Evolutionary conservation across 2,888 invertebrate species (phyloP), one percentile per base, ranked within the genome.

Genomic region (Conomelus anceps): DNA sequence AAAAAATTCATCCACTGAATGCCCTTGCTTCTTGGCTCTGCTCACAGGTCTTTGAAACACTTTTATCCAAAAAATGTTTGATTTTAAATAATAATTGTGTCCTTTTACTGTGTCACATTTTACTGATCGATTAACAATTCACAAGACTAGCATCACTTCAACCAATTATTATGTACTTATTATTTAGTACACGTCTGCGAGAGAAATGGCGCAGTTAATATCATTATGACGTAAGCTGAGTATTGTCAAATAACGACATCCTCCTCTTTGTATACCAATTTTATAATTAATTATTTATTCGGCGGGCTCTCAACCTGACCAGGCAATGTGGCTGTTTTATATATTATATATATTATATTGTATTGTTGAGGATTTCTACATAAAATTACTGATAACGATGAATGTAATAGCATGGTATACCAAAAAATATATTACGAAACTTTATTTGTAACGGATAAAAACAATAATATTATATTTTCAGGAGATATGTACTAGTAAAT

Each of bases 1-100:
- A 85, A 86, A 11, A 86, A 86, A 86, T 23, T 86, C 29, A 86
- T 20, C n/a, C 22, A 86, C 29, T 86, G 29, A 86, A 86, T 86
- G 24, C 85, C 88, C 88, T 88, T 85, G 88, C 88, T 88, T 88
- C 26, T 22, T 22, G 23, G 63, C 88, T n/a, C 63, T 63, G 63
- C 63, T 63, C 63, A 63, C 63, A 63, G 63, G 63, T n/a, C 63
- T 63, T 63, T n/a, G 6, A 63, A 63, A 63, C 63, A 63, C 63
- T 63, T 63, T n/a, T n/a, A 63, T 20, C 63, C 63, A 20, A 20
- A 63, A 63, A 3, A 34, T 34, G n/a, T n/a, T n/a, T n/a, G 34
- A 34, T 34, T 34, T 34, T 34, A 34, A 63, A 63, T 63, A 63
- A 34, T 34, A 34, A 20, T 63, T 63, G 63, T 63, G n/a, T n/a